Percentiles rank a stretch among this genome's conserved stretches.
Conservation (phyloP, 2,797 vertebrate species). For the Avahi laniger region DNA sequence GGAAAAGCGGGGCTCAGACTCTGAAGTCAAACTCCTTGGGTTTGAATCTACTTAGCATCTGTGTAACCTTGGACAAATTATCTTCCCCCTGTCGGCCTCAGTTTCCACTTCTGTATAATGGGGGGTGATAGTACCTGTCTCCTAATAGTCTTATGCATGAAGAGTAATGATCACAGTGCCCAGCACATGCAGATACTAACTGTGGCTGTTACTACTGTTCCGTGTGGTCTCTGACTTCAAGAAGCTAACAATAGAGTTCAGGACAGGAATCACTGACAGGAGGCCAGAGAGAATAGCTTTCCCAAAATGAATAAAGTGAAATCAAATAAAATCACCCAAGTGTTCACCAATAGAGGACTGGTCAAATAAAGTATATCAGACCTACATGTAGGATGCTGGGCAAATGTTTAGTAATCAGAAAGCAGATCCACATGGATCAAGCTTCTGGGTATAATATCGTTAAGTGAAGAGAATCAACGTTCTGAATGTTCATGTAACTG, state of each 20-base stretch:
- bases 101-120: not conserved
- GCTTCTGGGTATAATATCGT: accelerated
- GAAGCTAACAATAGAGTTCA: not conserved
- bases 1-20: not conserved
- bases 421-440: accelerated
- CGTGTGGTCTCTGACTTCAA: accelerated
- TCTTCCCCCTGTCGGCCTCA: not conserved
- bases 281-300: too few relatives aligned
- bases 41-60: not conserved
- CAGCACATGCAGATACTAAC: accelerated
- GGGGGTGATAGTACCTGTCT: accelerated
- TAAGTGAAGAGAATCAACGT: not conserved
- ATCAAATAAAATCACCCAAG: not conserved
- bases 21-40: accelerated
- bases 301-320: not conserved
- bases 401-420: not conserved
- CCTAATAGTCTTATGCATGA: accelerated
- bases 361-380: not conserved
- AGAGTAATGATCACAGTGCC: accelerated
- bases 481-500: not conserved
- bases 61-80: not conserved
- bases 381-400: not conserved
- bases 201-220: accelerated
- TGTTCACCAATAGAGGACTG: accelerated
- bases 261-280: not conserved